These are phyloP conservation scores for Leucophenga maculata DNA, from an alignment of 2,888 invertebrate genomes.

Conservation along the genomic window DNA sequence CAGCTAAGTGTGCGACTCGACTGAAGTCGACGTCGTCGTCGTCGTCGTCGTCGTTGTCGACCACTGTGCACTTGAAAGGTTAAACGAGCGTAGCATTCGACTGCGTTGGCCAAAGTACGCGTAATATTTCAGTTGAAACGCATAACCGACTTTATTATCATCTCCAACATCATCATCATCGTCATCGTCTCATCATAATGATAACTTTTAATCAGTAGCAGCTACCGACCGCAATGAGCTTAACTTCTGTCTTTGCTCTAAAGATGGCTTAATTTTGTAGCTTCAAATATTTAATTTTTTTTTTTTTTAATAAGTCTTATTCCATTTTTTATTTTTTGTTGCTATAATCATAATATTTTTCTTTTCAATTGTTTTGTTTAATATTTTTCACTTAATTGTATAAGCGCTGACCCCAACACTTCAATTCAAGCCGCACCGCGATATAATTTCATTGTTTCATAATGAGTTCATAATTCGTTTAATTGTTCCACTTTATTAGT, in stretches of 20 bases:
- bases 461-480: slow-evolving; percentile 7
- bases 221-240: neutral
- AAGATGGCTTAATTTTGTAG: neutral
- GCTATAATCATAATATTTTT: neutral
- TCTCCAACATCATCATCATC: slow-evolving; percentile 22
- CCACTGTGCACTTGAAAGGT: slow-evolving; percentile 47
- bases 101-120: slow-evolving; percentile 29
- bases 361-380: neutral
- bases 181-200: slow-evolving; percentile 22
- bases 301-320: slow-evolving; percentile 4
- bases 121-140: slow-evolving; percentile 37
- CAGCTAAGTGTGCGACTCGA: neutral
- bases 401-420: slow-evolving; percentile 10
- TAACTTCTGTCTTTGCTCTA: no score
- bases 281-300: neutral
- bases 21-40: neutral
- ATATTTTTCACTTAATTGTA: slow-evolving; percentile 7
- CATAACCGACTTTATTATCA: slow-evolving; percentile 29
- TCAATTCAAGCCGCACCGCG: no score
- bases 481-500: no score
- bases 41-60: neutral
- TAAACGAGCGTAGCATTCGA: slow-evolving; percentile 49
- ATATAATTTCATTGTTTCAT: neutral
- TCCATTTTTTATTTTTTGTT: neutral
- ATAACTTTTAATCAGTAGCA: neutral